These are phyloP conservation scores for Toxonevra muliebris DNA, from an alignment of 2,888 invertebrate genomes.

Conservation along the genomic window DNA sequence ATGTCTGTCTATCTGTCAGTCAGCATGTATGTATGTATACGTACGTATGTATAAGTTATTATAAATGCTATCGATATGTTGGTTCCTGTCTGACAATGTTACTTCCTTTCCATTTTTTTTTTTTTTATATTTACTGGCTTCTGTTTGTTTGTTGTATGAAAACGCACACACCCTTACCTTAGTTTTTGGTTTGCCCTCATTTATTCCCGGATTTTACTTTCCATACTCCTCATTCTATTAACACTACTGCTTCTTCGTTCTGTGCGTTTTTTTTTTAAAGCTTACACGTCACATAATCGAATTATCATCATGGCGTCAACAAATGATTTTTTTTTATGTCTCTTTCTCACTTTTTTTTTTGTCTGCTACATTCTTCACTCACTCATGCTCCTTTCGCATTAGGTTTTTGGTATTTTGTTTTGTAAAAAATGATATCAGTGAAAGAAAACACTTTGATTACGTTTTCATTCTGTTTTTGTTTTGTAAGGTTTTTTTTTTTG, in stretches of 20 bases:
- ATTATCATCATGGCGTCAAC: slow-evolving; percentile 63
- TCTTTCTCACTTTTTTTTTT: slow-evolving; percentile 19
- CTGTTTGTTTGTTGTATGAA: slow-evolving; percentile 7
- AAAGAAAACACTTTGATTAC: no score
- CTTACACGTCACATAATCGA: slow-evolving; percentile 57
- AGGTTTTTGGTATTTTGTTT: no score
- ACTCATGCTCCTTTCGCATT: not conserved
- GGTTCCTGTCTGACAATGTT: slow-evolving; percentile 27
- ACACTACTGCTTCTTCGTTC: no score
- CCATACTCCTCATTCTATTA: no score
- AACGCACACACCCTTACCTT: not conserved
- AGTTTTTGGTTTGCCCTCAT: not conserved
- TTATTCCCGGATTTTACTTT: not conserved
- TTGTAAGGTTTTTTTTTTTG: slow-evolving; percentile 25
- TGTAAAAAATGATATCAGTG: no score
- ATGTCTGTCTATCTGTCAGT: slow-evolving; percentile 31
- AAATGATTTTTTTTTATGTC: slow-evolving; percentile 45
- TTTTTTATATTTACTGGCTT: slow-evolving; percentile 1
- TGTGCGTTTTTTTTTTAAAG: not conserved
- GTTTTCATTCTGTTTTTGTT: not conserved
- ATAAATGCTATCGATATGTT: slow-evolving; percentile 42
- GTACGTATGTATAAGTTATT: slow-evolving; percentile 32
- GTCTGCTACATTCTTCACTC: not conserved
- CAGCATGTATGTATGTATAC: slow-evolving; percentile 11
- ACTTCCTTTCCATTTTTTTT: slow-evolving; percentile 22